Evolutionary conservation across 2,888 invertebrate species (phyloP).

Genomic region (Phortica okadai): DNA sequence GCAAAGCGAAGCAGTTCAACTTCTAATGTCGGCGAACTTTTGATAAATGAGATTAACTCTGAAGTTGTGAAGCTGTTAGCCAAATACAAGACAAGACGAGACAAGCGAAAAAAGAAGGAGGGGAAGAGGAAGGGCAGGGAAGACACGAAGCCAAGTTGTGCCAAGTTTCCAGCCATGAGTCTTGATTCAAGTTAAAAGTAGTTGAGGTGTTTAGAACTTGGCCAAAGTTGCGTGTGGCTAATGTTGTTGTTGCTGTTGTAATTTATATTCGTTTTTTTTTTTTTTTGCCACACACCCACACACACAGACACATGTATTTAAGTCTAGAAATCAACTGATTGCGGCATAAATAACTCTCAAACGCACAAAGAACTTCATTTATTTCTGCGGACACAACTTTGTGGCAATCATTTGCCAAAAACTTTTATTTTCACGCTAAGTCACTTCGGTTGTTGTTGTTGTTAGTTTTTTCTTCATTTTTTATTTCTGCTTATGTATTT

Average conservation of each 20-base stretch:
- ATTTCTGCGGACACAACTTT: constrained; percentile 44
- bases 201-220: background rate
- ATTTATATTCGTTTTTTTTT: no score
- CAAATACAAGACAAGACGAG: no score
- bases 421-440: constrained; percentile 31
- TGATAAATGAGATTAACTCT: constrained; percentile 10
- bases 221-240: background rate
- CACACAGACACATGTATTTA: background rate
- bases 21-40: constrained; percentile 12
- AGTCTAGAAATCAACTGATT: constrained; percentile 34
- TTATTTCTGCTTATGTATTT: no score
- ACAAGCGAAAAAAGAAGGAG: no score
- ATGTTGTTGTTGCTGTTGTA: background rate
- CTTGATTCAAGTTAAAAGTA: background rate
- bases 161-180: no score
- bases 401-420: constrained; percentile 46
- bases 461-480: no score
- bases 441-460: background rate
- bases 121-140: no score
- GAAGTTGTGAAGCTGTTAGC: background rate
- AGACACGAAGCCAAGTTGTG: no score
- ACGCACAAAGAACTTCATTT: constrained; percentile 43
- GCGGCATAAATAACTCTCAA: constrained; percentile 23
- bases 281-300: background rate
- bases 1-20: background rate